Conservation (phyloP, 2,797 vertebrate genomes). For the Pseudochirops corinnae region DNA sequence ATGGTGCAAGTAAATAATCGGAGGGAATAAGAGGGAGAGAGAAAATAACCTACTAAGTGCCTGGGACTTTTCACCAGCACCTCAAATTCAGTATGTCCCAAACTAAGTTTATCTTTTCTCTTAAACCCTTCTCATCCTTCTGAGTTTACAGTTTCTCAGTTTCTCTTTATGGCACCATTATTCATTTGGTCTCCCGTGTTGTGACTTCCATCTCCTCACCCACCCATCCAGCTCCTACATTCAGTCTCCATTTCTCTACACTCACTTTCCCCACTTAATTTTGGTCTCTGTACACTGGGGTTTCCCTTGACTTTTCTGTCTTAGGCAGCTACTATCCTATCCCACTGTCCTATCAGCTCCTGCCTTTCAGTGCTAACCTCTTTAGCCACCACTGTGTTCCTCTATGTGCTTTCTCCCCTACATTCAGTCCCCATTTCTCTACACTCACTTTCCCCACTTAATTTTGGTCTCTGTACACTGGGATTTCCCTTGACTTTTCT, state of each 20-base stretch:
- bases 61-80: not conserved
- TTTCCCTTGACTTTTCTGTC: not conserved
- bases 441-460: not conserved
- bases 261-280: not conserved
- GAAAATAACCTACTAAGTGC: not conserved
- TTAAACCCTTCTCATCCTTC: not conserved
- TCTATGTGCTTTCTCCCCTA: not conserved
- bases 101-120: not conserved
- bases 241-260: not conserved
- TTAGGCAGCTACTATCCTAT: not conserved
- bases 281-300: not conserved
- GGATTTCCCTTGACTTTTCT: not conserved
- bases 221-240: not conserved
- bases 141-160: not conserved
- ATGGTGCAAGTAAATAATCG: constrained; percentile 12
- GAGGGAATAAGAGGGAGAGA: not conserved
- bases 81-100: too few species aligned
- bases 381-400: not conserved
- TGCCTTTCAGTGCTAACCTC: not conserved
- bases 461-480: not conserved
- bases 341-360: too few species aligned
- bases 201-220: not conserved
- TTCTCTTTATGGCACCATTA: not conserved
- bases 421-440: not conserved
- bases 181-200: not conserved